Evolutionary conservation across 2,113 vertebrate species (phyloP).

Genomic region (Asarcornis scutulata): DNA sequence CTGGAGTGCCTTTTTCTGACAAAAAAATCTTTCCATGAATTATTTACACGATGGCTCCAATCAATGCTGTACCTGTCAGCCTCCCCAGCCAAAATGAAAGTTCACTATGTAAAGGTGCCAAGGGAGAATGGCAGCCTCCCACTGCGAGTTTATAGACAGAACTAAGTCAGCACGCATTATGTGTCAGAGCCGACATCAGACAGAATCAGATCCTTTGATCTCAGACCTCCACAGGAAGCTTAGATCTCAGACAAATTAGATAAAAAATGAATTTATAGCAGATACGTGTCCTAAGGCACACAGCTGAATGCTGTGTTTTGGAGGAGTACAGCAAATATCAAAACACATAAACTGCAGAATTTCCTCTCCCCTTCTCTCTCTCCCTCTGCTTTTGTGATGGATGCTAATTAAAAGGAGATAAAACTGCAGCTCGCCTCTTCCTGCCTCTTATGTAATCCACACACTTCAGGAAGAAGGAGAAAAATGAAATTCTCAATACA

Average conservation of each 20-base stretch:
- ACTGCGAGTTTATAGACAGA: conserved; percentile 89
- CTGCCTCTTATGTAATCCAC: conserved; percentile 58
- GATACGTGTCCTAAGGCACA: conserved; percentile 85
- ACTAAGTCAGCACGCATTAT: conserved; percentile 96
- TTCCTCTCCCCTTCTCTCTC: conserved; percentile 61
- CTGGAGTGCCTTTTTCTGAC: conserved; percentile 71
- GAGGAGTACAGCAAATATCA: conserved; percentile 77
- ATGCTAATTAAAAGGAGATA: conserved; percentile 70
- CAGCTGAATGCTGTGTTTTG: conserved; percentile 78
- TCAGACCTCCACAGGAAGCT: conserved; percentile 93
- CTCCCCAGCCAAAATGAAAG: conserved; percentile 81
- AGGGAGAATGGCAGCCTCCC: conserved; percentile 80
- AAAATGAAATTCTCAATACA: conserved; percentile 13
- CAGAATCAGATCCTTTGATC: conserved; percentile 97
- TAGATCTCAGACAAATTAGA: conserved; percentile 98
- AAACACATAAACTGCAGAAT: conserved; percentile 77
- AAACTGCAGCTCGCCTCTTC: conserved; percentile 40
- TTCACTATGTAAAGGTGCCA: conserved; percentile 80
- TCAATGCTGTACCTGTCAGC: conserved; percentile 78
- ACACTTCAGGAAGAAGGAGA: background rate
- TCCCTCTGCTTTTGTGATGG: conserved; percentile 63
- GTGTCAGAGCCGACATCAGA: conserved; percentile 95
- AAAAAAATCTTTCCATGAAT: conserved; percentile 74
- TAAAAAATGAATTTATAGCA: conserved; percentile 99
- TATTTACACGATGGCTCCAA: conserved; percentile 80